Evolutionary conservation across 2,113 vertebrate species (phyloP), one percentile per base, ranked within the genome.

Genomic region (Eublepharis macularius): DNA sequence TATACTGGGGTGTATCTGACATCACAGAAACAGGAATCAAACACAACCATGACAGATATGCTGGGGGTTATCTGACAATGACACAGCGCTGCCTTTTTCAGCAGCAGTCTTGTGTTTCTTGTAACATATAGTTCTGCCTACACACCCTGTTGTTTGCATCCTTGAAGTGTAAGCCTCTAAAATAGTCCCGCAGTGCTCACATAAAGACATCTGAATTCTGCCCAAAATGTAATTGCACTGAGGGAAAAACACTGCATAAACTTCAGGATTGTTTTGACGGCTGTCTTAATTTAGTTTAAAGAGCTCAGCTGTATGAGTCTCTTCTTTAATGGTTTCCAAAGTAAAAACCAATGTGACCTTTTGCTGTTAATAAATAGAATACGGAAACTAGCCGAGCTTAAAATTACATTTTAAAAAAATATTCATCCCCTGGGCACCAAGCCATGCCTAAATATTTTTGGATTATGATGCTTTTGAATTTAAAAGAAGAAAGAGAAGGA

Each of bases 401-500:
- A 91, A 93, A 88, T 75, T 85, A 69, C 9, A 14, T 14, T 86
- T 60, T 73, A 41, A 36, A 76, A 87, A 84, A 88, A 19, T 34
- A 80, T 57, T 57, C 43, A 43, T 72, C 24, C 51, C 74, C 73
- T 39, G 32, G 41, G 73, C 63, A 69, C 65, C 24, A 32, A 76
- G 73, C 1, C 65, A 83, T 83, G 12, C 16, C 60, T 69, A 77
- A 66, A 29, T 0, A 2, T 17, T 85, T 91, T 88, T 73, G 24
- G 32, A 43, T 5, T 24, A 60, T 11, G 29, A 12, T 51, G 73
- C 10, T 81, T 68, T 10, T 66, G 79, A 83, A 49, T 63, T 24
- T 4, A 32, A 77, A 80, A 74, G 69, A 66, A 54, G 66, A 43
- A 51, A 41, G n/a, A 45, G 73, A 24, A 29, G 10, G 68, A 43